These are phyloP conservation scores for Poecilus cupreus DNA, from an alignment of 2,888 invertebrate species.

Conservation along the genomic window DNA sequence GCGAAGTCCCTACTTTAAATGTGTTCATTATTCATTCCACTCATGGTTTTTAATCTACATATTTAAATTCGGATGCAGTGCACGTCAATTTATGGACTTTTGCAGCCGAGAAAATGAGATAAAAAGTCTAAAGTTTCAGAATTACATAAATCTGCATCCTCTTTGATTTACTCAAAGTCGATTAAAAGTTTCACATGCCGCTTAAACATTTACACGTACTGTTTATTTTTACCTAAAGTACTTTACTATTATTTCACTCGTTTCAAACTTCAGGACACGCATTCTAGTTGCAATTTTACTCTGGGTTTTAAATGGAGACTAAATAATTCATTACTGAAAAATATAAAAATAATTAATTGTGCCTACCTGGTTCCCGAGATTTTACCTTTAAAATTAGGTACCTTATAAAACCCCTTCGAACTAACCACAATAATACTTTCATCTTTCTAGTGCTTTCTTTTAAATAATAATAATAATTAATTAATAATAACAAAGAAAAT, in stretches of 20 bases:
- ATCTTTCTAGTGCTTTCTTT: no score
- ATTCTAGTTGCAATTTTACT: no score
- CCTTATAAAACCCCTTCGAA: no score
- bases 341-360: no score
- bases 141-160: constrained; percentile 41
- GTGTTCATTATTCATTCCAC: constrained; percentile 59
- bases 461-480: no score
- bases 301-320: no score
- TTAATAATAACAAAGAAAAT: no score
- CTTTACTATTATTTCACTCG: neutral
- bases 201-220: neutral
- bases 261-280: neutral
- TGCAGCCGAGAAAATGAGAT: constrained; percentile 36
- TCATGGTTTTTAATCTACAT: constrained; percentile 59
- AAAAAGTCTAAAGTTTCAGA: constrained; percentile 47
- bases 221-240: neutral
- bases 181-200: constrained; percentile 34
- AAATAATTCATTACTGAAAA: no score
- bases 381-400: no score
- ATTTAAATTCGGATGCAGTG: constrained; percentile 57
- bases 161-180: constrained; percentile 13
- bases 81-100: constrained; percentile 58
- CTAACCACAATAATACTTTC: no score
- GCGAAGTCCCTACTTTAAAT: constrained; percentile 55
- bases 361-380: no score